Base-by-base conservation (phyloP, 64 coral and sea anemone genomes). In the Montipora efflorescens region DNA sequence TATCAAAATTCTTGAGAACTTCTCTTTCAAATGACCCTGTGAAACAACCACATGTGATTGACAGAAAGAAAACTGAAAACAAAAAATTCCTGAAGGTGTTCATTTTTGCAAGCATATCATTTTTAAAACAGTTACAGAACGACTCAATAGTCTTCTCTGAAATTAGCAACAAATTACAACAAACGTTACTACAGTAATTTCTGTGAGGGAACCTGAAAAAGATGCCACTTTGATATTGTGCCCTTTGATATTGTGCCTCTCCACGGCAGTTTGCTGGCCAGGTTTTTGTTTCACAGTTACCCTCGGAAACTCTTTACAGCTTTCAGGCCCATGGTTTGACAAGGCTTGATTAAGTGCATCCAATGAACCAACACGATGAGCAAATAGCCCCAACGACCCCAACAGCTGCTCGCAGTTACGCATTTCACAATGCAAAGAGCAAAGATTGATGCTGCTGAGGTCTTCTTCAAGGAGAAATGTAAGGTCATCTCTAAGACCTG, bases 171-270 rank as follows among this genome's bases (percentile, higher is more conserved):
- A 25, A 25, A 25, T 25, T 25, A 25, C 23, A 25, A 0, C 23
- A 25, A 25, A 25, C 23, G n/a, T n/a, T n/a, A n/a, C n/a, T n/a
- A n/a, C 23, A 25, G 23, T 25, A 25, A 25, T 25, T 25, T 25
- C 0, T 25, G 23, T 25, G 23, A 25, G 23, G 23, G 23, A 25
- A 25, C 23, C 77, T 8, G 90, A 91, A 66, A 91, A 91, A 8
- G 79, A 91, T n/a, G 90, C 90, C 1, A 91, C 90, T 71, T 91
- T 83, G 15, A 91, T n/a, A n/a, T n/a, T n/a, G n/a, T n/a, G n/a
- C n/a, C n/a, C n/a, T n/a, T n/a, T n/a, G n/a, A n/a, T 91, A 48
- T 91, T 82, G 1, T 53, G 18, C 20, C 90, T 82, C 10, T 91
- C 90, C 5, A 91, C n/a, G 47, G 67, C 69, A 61, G 68, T 83